Evolutionary conservation across 2,888 invertebrate species (phyloP), one percentile per base, ranked within the genome.

Genomic region (Lochmaea crataegi): DNA sequence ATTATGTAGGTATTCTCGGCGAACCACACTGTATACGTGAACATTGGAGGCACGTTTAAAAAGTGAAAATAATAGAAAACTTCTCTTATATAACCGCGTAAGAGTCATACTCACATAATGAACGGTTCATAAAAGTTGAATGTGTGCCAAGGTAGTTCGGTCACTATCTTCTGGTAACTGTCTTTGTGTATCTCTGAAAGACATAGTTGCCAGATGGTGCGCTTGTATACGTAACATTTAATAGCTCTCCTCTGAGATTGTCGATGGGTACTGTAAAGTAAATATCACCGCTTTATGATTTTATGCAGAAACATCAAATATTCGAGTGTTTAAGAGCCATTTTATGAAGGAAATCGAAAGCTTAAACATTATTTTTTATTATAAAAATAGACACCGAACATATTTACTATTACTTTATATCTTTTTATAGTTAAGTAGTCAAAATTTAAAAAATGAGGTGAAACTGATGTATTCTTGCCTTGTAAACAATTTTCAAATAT

Each of bases 31-130:
- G 72, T 67, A 57, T 74, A 67, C 61, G 61, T 58, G 74, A 74
- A 67, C 74, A 73, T 77, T 71, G 66, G 71, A 82, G 82, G 81
- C 80, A 80, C 83, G 78, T 84, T 84, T 84, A 84, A 85, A 86
- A 86, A 86, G 86, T 86, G 86, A 86, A 86, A 86, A 86, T 85
- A 86, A 85, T 86, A 86, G 85, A 86, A 86, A 86, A 86, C 84
- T 80, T 80, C 82, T 79, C 84, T 86, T 86, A 86, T 86, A 86
- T 86, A 86, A 86, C 82, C 82, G 79, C 80, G 82, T 79, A 83
- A 83, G 83, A 82, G 83, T 68, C 74, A 71, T 74, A 68, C 84
- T 80, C 83, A 83, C 85, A 85, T 85, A 85, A 85, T 84, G 84
- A 85, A 85, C 82, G 81, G 83, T 75, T 75, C 75, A 75, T 76